A percentile compares a stretch with the other conserved stretches of the same genome.
Evolutionary conservation across 1,140 invertebrate genomes (phyloP).

Genomic region (Eriosoma lanigerum): DNA sequence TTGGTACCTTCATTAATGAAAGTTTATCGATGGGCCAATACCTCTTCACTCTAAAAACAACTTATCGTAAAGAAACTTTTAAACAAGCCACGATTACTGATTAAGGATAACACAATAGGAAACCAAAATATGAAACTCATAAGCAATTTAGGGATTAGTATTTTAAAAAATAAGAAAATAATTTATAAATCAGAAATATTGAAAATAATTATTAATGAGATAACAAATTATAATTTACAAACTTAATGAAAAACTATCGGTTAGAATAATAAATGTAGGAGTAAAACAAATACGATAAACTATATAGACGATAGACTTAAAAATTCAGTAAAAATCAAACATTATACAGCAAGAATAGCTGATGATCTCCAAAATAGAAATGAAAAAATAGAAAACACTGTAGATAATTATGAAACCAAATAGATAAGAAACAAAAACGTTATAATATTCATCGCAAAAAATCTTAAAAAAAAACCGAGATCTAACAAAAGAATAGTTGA

Average conservation of each 20-base stretch:
- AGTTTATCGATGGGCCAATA: neutral
- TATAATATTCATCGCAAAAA: neutral
- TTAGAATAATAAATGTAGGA: too few species aligned
- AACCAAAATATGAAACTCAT: neutral
- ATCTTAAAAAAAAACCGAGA: neutral
- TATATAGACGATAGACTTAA: too few species aligned
- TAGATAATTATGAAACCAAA: slow-evolving; percentile 22
- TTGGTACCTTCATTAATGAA: neutral
- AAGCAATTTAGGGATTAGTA: neutral
- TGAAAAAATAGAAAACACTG: slow-evolving; percentile 19
- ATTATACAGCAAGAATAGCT: slow-evolving; percentile 21
- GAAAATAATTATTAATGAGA: slow-evolving; percentile 8
- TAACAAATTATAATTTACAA: slow-evolving; percentile 11
- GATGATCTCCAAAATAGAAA: slow-evolving; percentile 11
- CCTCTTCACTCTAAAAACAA: neutral
- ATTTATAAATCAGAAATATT: neutral
- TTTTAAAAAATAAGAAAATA: neutral
- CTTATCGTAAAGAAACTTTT: neutral
- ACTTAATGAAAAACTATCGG: too few species aligned
- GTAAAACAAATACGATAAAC: too few species aligned
- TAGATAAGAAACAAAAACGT: neutral
- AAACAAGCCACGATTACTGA: neutral
- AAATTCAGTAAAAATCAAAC: neutral
- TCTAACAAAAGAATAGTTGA: too few species aligned
- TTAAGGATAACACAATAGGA: neutral